These are phyloP conservation scores for Sula dactylatra DNA, from an alignment of 2,113 vertebrate species.

Conservation along the genomic window DNA sequence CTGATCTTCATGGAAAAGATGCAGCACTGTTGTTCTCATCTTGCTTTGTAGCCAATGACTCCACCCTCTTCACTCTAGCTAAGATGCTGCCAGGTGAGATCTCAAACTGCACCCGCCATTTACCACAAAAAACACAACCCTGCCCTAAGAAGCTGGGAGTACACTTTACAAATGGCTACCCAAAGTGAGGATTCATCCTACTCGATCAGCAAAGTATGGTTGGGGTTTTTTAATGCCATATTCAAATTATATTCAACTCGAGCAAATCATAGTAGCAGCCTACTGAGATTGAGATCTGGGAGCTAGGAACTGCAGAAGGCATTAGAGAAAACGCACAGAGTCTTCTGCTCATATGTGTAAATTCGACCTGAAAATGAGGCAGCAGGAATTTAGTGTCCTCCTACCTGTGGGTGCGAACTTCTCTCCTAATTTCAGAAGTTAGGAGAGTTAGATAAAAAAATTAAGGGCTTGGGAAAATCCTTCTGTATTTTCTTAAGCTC, in stretches of 20 bases:
- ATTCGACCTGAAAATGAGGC: background rate
- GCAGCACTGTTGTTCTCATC: conserved; percentile 93
- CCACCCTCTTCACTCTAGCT: conserved; percentile 94
- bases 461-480: background rate
- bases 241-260: background rate
- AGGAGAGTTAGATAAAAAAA: background rate
- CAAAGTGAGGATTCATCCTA: background rate
- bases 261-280: background rate
- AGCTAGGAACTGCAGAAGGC: background rate
- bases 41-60: conserved; percentile 97
- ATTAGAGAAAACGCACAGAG: background rate
- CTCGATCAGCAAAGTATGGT: background rate
- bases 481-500: background rate
- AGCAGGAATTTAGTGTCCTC: background rate
- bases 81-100: conserved; percentile 91
- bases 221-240: background rate
- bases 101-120: background rate
- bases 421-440: background rate
- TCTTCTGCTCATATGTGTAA: background rate
- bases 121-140: background rate
- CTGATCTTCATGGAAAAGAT: conserved; percentile 94
- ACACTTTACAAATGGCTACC: background rate
- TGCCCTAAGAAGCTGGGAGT: background rate
- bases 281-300: background rate
- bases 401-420: background rate